Conservation (phyloP, 2,797 vertebrate species). For the Malacoraja senta region DNA sequence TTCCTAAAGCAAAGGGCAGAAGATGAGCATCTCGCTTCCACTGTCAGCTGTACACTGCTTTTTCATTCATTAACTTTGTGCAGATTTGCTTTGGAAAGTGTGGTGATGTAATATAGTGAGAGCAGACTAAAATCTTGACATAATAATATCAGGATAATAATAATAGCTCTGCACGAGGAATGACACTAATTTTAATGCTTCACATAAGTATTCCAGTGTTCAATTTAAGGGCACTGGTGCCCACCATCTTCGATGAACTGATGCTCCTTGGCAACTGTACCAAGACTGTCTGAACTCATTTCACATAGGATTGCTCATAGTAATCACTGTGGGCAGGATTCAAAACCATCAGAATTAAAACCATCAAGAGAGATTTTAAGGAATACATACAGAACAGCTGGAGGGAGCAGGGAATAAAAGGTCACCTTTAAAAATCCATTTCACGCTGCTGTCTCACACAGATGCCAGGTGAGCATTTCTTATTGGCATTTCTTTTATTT, state of each 20-base stretch:
- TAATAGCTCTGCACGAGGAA: background rate
- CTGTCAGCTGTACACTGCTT: background rate
- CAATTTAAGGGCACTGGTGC: background rate
- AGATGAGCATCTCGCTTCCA: background rate
- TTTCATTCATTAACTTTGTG: background rate
- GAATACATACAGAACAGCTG: background rate
- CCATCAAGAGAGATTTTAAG: background rate
- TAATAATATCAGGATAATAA: background rate
- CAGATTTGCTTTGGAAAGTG: background rate
- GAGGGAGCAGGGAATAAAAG: background rate
- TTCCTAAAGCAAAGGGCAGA: background rate
- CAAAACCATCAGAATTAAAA: slow-evolving; percentile 13
- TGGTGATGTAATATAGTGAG: background rate
- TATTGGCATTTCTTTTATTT: background rate
- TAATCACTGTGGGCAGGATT: background rate
- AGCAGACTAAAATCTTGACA: background rate
- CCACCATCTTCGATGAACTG: background rate
- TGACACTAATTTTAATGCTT: background rate
- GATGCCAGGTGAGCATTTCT: background rate
- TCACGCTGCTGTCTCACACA: slow-evolving; percentile 6
- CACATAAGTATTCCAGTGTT: background rate
- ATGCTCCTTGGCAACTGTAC: background rate
- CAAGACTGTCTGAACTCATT: too few relatives aligned
- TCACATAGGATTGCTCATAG: background rate
- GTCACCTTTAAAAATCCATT: background rate